phyloP scores from a whole-genome alignment of 2,888 invertebrate species.

The Deilephila porcellus region DNA sequence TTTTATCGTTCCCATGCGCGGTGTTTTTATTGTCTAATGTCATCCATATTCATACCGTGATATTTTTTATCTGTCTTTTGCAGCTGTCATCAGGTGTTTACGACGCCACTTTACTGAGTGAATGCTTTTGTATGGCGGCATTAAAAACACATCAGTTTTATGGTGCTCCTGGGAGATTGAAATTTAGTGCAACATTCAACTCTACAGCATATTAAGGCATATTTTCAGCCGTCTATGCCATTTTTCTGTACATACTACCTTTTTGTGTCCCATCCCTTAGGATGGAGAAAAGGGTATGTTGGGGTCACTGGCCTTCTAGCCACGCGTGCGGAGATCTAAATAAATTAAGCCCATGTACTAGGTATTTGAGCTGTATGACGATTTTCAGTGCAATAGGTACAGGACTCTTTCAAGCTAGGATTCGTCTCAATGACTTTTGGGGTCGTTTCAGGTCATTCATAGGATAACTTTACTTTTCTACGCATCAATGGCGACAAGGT shows the following conservation, averaged over 20 bases:
- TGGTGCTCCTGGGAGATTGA: not conserved
- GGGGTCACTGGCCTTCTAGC: no score
- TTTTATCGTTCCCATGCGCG: not conserved
- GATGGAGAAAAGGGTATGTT: no score
- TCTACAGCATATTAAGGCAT: no score
- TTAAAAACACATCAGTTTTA: not conserved
- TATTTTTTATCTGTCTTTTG: not conserved
- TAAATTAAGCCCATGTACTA: no score
- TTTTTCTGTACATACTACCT: no score
- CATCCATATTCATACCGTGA: not conserved
- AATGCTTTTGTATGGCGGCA: not conserved
- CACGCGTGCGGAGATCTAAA: no score
- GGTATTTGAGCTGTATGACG: no score
- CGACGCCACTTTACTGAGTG: not conserved
- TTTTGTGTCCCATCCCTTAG: no score
- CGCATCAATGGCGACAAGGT: not conserved
- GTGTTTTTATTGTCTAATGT: not conserved
- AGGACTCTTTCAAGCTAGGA: no score
- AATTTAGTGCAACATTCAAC: not conserved
- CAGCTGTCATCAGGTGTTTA: slow-evolving; percentile 1
- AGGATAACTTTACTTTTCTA: not conserved
- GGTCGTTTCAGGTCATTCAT: not conserved
- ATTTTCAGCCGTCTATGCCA: no score
- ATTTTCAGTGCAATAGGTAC: no score
- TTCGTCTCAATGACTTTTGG: not conserved